Evolutionary conservation across 2,888 invertebrate genomes (phyloP).

Genomic region (Noctua fimbriata): DNA sequence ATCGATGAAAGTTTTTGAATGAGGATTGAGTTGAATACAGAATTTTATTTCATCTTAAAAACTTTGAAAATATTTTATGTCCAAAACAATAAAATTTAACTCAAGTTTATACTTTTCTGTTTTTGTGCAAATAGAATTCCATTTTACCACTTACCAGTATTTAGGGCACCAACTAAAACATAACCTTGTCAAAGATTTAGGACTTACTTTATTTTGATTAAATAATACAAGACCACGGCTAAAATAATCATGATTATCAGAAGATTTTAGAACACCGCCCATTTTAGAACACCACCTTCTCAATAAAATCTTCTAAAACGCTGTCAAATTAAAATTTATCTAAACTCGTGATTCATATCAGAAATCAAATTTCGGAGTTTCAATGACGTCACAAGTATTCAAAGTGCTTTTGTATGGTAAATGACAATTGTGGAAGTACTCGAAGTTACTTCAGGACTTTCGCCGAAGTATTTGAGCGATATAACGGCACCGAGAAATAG

Average conservation of each 20-base stretch:
- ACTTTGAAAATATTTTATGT: neutral
- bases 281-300: neutral
- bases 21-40: neutral
- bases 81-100: neutral
- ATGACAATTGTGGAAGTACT: conserved; percentile 63
- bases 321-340: conserved; percentile 36
- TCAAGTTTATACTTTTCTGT: neutral
- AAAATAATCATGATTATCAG: neutral
- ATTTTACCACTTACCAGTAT: neutral
- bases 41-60: neutral
- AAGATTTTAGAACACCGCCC: neutral
- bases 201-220: neutral
- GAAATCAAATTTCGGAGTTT: conserved; percentile 63
- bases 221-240: neutral
- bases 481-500: conserved; percentile 12
- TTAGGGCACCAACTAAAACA: neutral
- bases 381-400: conserved; percentile 44
- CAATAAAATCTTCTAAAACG: conserved; percentile 3
- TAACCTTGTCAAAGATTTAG: neutral
- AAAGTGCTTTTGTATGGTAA: conserved; percentile 54
- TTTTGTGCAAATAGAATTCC: neutral
- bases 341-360: conserved; percentile 47
- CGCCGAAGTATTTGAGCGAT: conserved; percentile 18
- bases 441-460: conserved; percentile 53
- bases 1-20: conserved; percentile 40